Percentiles rank a stretch among this genome's conserved stretches.
Conservation (phyloP, 2,888 invertebrate genomes). For the Cylloceria caligata region DNA sequence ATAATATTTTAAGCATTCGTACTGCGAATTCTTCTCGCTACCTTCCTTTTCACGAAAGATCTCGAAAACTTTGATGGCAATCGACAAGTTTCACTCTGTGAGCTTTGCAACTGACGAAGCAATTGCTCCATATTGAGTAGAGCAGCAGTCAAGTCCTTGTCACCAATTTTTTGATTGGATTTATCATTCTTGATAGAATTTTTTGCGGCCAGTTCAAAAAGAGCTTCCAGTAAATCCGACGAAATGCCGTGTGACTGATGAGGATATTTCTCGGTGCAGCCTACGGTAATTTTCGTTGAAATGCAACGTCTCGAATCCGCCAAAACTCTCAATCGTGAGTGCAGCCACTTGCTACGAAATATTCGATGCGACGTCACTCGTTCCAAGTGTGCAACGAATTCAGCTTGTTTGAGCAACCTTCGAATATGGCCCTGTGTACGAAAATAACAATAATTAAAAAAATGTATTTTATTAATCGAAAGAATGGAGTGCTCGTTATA, state of each 20-base stretch:
- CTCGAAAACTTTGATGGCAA: constrained; percentile 9
- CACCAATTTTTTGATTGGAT: constrained; percentile 12
- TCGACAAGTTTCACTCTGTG: constrained; percentile 3
- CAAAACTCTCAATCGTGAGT: constrained; percentile 63
- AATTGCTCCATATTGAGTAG: constrained; percentile 66
- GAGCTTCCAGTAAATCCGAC: constrained; percentile 66
- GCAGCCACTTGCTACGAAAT: constrained; percentile 71
- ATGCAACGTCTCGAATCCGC: constrained; percentile 68
- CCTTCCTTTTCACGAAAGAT: constrained; percentile 24
- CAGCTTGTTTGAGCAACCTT: constrained; percentile 78
- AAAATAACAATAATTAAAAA: not conserved
- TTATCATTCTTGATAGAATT: constrained; percentile 37
- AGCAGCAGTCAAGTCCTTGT: constrained; percentile 51
- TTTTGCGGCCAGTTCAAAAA: constrained; percentile 69
- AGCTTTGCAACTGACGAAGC: constrained; percentile 56
- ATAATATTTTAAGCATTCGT: constrained; percentile 37
- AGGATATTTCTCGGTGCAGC: constrained; percentile 64
- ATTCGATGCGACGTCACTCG: constrained; percentile 73
- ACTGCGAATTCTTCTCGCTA: constrained; percentile 39
- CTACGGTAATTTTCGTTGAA: constrained; percentile 70
- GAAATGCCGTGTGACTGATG: constrained; percentile 64
- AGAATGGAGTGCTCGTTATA: constrained; percentile 18
- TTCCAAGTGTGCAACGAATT: constrained; percentile 80
- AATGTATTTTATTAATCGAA: not conserved
- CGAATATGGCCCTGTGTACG: constrained; percentile 74